These are phyloP conservation scores for Drosophila subobscura DNA, from an alignment of 1,140 invertebrate species.

Conservation along the genomic window DNA sequence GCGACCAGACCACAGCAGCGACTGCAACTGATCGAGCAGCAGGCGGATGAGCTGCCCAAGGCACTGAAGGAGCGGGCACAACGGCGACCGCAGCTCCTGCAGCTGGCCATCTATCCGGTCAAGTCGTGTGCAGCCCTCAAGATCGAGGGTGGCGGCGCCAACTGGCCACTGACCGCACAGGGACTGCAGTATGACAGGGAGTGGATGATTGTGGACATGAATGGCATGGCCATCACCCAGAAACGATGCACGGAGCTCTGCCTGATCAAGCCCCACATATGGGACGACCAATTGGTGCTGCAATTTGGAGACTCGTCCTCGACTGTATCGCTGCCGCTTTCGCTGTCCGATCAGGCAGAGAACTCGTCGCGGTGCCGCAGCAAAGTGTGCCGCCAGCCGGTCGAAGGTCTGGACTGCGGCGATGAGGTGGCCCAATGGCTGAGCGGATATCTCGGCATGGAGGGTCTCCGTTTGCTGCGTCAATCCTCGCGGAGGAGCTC, in stretches of 20 bases:
- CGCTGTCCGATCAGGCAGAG: slow-evolving; percentile 32
- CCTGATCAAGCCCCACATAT: slow-evolving; percentile 88
- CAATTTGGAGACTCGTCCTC: slow-evolving; percentile 81
- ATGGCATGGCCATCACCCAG: slow-evolving; percentile 93
- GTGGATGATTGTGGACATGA: slow-evolving; percentile 94
- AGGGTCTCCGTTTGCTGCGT: slow-evolving; percentile 88
- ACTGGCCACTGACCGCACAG: slow-evolving; percentile 89
- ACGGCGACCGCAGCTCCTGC: slow-evolving; percentile 78
- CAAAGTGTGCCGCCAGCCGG: slow-evolving; percentile 93
- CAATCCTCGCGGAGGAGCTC: slow-evolving; percentile 84
- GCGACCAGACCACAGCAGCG: slow-evolving; percentile 36
- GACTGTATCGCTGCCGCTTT: slow-evolving; percentile 42
- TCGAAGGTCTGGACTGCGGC: slow-evolving; percentile 93
- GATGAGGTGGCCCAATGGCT: slow-evolving; percentile 91
- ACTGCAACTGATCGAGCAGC: slow-evolving; percentile 51
- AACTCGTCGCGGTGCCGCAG: slow-evolving; percentile 86
- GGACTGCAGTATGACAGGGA: slow-evolving; percentile 95
- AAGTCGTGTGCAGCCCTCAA: slow-evolving; percentile 95
- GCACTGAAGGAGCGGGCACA: slow-evolving; percentile 53
- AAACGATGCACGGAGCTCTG: slow-evolving; percentile 93
- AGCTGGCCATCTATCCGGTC: slow-evolving; percentile 95
- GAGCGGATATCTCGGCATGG: slow-evolving; percentile 86
- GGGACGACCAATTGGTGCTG: slow-evolving; percentile 87
- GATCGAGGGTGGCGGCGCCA: slow-evolving; percentile 81
- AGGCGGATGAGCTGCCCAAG: slow-evolving; percentile 45